Evolutionary conservation across 2,113 vertebrate species (phyloP).

Genomic region (Noturus placidus): DNA sequence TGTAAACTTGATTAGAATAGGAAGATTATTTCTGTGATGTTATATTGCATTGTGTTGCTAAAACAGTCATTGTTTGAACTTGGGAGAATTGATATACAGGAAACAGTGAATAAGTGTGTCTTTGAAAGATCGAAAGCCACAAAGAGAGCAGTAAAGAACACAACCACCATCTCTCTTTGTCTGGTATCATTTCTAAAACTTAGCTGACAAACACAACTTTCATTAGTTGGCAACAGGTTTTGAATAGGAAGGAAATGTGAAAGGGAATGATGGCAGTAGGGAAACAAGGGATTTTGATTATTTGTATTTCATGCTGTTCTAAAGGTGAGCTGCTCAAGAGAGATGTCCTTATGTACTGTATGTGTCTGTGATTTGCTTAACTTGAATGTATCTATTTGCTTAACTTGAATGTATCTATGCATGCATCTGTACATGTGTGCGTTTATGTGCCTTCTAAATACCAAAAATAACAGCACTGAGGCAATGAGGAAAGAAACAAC

Average conservation of each 20-base stretch:
- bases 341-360: background rate
- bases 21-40: background rate
- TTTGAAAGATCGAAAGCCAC: background rate
- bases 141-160: background rate
- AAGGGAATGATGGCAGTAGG: conserved; percentile 11
- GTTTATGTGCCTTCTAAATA: background rate
- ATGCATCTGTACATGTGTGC: background rate
- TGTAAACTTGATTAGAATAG: background rate
- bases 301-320: background rate
- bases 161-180: no score
- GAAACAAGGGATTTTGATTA: conserved; percentile 28
- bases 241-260: conserved; percentile 60
- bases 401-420: background rate
- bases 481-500: background rate
- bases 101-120: background rate
- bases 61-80: background rate
- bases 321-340: background rate
- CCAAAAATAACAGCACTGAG: background rate
- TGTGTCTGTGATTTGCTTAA: background rate
- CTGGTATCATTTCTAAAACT: conserved; percentile 15
- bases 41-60: background rate
- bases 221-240: conserved; percentile 50
- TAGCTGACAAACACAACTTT: conserved; percentile 34
- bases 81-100: conserved; percentile 25
- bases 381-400: background rate